A percentile compares a stretch with the other conserved stretches of the same genome.
phyloP scores from a whole-genome alignment of 64 coral and sea anemone species.

The Acropora tenuis region DNA sequence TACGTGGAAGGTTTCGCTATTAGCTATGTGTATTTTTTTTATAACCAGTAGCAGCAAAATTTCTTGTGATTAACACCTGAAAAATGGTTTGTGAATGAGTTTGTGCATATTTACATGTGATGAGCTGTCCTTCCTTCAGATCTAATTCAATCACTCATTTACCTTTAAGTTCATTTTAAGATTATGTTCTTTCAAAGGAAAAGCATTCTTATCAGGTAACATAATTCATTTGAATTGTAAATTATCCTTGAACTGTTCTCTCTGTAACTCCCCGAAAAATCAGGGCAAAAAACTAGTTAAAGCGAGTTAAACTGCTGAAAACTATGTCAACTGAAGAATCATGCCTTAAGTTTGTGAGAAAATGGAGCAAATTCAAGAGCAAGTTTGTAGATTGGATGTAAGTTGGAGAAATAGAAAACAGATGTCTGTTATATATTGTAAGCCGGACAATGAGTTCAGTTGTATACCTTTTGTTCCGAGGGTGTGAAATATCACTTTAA shows the following conservation, averaged over 20 bases:
- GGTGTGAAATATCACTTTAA: conserved; percentile 14
- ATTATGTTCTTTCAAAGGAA: neutral
- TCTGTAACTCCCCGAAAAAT: neutral
- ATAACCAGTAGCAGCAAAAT: neutral
- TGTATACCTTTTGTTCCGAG: neutral
- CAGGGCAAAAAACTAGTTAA: neutral
- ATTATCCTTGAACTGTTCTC: neutral
- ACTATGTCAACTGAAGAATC: neutral
- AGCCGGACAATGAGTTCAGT: neutral
- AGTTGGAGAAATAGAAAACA: neutral
- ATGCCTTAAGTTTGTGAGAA: neutral
- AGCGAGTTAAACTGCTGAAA: neutral
- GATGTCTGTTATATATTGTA: neutral
- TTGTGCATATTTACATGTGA: neutral
- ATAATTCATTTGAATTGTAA: neutral
- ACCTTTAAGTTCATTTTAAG: neutral
- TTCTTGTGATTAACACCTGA: conserved; percentile 7
- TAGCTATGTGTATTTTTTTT: neutral
- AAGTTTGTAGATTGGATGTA: neutral
- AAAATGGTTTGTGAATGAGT: neutral
- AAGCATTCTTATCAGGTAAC: neutral
- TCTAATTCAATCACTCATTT: neutral
- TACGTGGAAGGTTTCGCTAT: neutral
- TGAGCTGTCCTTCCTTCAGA: neutral
- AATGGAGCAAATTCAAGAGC: neutral